Evolutionary conservation across 2,888 invertebrate species (phyloP).

Genomic region (Agrotis ipsilon): DNA sequence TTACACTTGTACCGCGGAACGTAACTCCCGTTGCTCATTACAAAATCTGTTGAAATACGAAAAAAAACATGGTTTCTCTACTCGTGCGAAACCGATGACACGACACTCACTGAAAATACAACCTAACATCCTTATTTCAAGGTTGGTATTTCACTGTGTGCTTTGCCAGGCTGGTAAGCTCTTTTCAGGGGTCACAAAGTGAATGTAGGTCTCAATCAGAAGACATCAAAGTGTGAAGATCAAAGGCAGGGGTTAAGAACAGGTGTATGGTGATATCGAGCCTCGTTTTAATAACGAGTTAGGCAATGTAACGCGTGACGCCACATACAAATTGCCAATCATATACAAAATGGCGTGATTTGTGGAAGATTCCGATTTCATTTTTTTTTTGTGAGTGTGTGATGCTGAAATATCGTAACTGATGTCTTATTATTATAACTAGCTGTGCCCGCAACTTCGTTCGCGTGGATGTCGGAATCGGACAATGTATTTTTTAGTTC

Average conservation of each 20-base stretch:
- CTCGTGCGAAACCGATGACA: constrained; percentile 60
- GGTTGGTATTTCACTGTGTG: constrained; percentile 15
- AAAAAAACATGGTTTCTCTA: constrained; percentile 59
- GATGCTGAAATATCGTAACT: not conserved
- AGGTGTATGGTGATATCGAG: constrained; percentile 73
- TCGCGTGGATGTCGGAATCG: no score
- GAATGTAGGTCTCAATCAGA: constrained; percentile 67
- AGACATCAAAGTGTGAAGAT: constrained; percentile 69
- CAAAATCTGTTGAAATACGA: constrained; percentile 72
- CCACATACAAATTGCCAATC: constrained; percentile 64
- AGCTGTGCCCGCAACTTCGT: no score
- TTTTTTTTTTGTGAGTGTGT: constrained; percentile 15
- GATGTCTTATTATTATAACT: constrained; percentile 5
- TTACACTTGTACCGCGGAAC: constrained; percentile 68
- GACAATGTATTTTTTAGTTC: no score
- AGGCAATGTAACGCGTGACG: constrained; percentile 56
- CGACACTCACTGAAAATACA: constrained; percentile 2
- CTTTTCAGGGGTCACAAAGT: constrained; percentile 37
- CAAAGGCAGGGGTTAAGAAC: constrained; percentile 75
- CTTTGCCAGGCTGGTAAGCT: constrained; percentile 1
- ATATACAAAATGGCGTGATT: constrained; percentile 46
- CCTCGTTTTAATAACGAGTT: constrained; percentile 68
- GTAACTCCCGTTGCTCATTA: constrained; percentile 78
- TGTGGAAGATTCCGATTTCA: constrained; percentile 25
- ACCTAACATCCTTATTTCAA: not conserved